These are phyloP conservation scores for Urocyon cinereoargenteus DNA, from an alignment of 2,797 vertebrate species.

Conservation along the genomic window DNA sequence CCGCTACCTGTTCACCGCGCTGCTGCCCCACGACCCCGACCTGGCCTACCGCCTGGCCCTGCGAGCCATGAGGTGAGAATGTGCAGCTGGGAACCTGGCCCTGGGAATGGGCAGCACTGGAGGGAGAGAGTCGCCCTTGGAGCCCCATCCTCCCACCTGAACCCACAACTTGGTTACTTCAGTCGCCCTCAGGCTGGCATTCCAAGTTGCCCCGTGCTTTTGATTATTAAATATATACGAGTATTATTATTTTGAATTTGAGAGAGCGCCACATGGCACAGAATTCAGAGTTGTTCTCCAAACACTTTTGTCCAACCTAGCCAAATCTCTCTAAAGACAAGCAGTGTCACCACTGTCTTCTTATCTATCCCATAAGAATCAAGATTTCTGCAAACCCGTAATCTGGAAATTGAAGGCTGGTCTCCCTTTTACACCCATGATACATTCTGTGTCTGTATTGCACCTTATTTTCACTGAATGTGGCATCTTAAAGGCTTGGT, in stretches of 20 bases:
- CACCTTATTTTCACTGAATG: background rate
- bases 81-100: background rate
- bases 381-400: background rate
- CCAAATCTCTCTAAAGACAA: background rate
- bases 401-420: background rate
- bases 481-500: background rate
- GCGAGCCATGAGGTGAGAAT: constrained; percentile 85
- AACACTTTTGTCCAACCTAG: background rate
- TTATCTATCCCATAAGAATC: background rate
- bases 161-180: background rate
- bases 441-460: background rate
- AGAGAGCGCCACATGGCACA: background rate
- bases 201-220: background rate
- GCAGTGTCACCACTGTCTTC: background rate
- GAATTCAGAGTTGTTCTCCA: background rate
- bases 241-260: background rate
- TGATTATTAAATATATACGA: background rate
- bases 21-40: constrained; percentile 87
- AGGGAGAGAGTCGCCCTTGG: background rate
- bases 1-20: constrained; percentile 85
- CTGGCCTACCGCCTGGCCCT: constrained; percentile 86
- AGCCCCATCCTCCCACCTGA: background rate
- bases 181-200: background rate
- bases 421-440: background rate
- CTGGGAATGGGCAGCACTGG: too few relatives aligned